Evolutionary conservation across 2,797 vertebrate species (phyloP), one percentile per base, ranked within the genome.

Genomic region (Ctenopoma kingsleyae): DNA sequence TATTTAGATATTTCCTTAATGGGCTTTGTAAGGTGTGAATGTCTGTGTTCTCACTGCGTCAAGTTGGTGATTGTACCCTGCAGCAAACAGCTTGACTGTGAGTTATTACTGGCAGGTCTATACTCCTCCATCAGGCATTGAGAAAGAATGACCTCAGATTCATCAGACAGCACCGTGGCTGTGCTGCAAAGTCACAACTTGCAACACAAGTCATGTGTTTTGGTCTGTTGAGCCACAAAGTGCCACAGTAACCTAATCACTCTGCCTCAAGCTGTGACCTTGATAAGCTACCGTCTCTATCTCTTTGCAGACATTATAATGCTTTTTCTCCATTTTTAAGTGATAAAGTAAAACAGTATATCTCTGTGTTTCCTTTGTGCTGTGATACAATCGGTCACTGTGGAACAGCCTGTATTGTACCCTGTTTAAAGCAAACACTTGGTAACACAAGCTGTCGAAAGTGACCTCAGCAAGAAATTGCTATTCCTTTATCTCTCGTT

Each of bases 131-230:
- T 79, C 81, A 80, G 75, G 46, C 64, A 20, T 83, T 83, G 78
- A 50, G 64, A 88, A 86, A 82, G 70, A 88, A 83, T 71, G 86
- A 87, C 88, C 84, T 90, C 84, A 52, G 67, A 80, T 76, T 65
- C 75, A 78, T 85, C 83, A 79, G 62, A 63, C 66, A 59, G 80
- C 9, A 47, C 22, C 5, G 61, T 12, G 35, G 74, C 70, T 85
- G 74, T 69, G 81, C 81, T 83, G 80, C 83, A 85, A 89, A 88
- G 86, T 86, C 80, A 80, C 82, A 78, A 80, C 84, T 90, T 80
- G 84, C 83, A 67, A 81, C 88, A 86, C 56, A 74, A 84, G 79
- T 91, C 81, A 82, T 78, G 80, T 52, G 76, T 86, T 83, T 65
- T 44, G 56, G 48, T 68, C 74, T 69, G 65, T 75, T 76, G 83